Conservation (phyloP, 2,113 vertebrate genomes). For the Ibidorhyncha struthersii region DNA sequence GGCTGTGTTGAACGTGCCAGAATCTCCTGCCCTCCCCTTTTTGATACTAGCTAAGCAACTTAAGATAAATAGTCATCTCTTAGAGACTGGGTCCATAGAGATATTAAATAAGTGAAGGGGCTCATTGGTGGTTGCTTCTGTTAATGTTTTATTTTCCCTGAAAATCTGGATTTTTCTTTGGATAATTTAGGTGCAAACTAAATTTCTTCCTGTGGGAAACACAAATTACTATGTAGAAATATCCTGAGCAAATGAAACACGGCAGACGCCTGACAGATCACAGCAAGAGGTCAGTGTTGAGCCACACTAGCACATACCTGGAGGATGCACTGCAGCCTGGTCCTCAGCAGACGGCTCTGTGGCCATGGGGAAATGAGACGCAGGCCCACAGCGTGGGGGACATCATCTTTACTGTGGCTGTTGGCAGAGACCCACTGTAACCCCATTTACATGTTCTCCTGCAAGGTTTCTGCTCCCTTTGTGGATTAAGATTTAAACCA, state of each 20-base stretch:
- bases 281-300: not conserved
- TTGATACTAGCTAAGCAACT: not conserved
- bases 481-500: not conserved
- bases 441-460: accelerated
- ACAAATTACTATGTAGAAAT: not conserved
- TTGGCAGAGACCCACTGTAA: not conserved
- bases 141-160: not conserved
- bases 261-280: accelerated
- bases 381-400: not conserved
- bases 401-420: not conserved
- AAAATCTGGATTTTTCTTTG: not conserved
- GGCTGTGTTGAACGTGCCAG: not conserved
- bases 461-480: not conserved
- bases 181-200: not conserved
- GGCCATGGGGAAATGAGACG: accelerated
- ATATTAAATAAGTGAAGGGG: not conserved
- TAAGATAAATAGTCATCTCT: not conserved
- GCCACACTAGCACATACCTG: not conserved
- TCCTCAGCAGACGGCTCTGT: accelerated
- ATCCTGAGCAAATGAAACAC: not conserved
- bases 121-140: not conserved
- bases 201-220: not conserved
- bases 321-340: not conserved
- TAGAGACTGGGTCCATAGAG: no score
- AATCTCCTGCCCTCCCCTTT: not conserved